phyloP scores from a whole-genome alignment of 2,113 vertebrate genomes.

The Argyrosomus japonicus region DNA sequence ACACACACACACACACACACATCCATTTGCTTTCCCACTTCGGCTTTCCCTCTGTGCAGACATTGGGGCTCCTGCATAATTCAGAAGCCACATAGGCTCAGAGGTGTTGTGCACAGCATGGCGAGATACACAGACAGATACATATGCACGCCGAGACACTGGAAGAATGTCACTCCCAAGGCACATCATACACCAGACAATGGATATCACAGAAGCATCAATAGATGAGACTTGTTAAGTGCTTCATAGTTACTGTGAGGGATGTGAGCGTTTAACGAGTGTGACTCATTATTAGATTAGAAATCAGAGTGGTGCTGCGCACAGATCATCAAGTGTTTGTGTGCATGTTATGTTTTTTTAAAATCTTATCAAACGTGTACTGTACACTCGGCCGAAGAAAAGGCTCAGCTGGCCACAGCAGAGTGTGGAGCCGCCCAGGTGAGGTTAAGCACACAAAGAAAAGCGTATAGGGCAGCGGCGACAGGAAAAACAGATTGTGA shows the following conservation, averaged over 20 bases:
- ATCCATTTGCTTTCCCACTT: conserved; percentile 35
- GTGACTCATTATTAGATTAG: conserved; percentile 16
- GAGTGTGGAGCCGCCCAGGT: conserved; percentile 20
- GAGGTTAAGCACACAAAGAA: conserved; percentile 7
- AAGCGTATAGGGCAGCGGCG: neutral
- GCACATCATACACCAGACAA: neutral
- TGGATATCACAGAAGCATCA: neutral
- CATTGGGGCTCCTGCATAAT: conserved; percentile 73
- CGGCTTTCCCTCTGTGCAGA: conserved; percentile 50
- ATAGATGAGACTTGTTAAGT: neutral
- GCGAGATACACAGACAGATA: conserved; percentile 35
- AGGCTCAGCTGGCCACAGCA: conserved; percentile 3
- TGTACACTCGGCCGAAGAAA: conserved; percentile 17
- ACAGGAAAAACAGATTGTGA: conserved; percentile 63
- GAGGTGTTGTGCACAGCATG: conserved; percentile 56
- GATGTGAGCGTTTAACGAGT: conserved; percentile 15
- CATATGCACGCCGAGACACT: conserved; percentile 19
- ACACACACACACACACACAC: conserved; percentile 28
- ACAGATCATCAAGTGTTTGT: conserved; percentile 8
- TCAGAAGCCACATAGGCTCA: conserved; percentile 69
- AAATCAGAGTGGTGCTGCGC: neutral
- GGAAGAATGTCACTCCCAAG: conserved; percentile 27
- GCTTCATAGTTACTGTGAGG: conserved; percentile 6
- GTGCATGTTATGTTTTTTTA: conserved; percentile 8
- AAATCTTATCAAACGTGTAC: conserved; percentile 3